Percentiles rank a stretch among this genome's conserved stretches.
Conservation (phyloP, 2,113 vertebrate species). For the Sander vitreus region DNA sequence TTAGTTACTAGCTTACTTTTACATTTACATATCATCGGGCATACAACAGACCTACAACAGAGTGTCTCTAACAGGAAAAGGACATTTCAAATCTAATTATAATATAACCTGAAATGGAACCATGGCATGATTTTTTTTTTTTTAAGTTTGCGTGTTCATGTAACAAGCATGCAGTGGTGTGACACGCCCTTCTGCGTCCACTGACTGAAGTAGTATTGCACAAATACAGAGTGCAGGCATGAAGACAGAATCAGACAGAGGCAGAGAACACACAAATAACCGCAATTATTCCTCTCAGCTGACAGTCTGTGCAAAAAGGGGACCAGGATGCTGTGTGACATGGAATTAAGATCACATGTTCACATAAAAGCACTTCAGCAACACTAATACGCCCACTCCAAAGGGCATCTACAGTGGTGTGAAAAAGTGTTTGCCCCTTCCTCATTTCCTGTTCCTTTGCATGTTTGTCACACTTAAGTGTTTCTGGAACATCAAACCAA, state of each 20-base stretch:
- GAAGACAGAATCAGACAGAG: conserved; percentile 20
- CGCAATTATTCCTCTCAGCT: conserved; percentile 15
- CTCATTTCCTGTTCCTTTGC: no score
- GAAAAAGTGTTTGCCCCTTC: no score
- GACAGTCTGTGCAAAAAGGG: neutral
- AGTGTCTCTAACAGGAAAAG: conserved; percentile 4
- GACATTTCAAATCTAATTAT: conserved; percentile 34
- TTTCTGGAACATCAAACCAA: no score
- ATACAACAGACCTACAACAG: neutral
- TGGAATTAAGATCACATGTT: neutral
- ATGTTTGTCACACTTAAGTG: no score
- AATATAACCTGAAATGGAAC: conserved; percentile 22
- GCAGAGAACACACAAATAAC: conserved; percentile 38
- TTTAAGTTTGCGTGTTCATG: conserved; percentile 49
- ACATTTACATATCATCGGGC: neutral
- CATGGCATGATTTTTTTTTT: conserved; percentile 15
- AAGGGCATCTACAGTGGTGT: neutral
- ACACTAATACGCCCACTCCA: neutral
- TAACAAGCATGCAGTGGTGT: conserved; percentile 60
- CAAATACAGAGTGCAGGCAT: conserved; percentile 18
- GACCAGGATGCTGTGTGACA: conserved; percentile 5
- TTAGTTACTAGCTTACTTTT: neutral
- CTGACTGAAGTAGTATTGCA: conserved; percentile 7
- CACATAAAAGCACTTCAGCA: conserved; percentile 4
- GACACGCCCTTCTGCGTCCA: conserved; percentile 62